Evolutionary conservation across 2,888 invertebrate species (phyloP).

Genomic region (Steromphala cineraria): DNA sequence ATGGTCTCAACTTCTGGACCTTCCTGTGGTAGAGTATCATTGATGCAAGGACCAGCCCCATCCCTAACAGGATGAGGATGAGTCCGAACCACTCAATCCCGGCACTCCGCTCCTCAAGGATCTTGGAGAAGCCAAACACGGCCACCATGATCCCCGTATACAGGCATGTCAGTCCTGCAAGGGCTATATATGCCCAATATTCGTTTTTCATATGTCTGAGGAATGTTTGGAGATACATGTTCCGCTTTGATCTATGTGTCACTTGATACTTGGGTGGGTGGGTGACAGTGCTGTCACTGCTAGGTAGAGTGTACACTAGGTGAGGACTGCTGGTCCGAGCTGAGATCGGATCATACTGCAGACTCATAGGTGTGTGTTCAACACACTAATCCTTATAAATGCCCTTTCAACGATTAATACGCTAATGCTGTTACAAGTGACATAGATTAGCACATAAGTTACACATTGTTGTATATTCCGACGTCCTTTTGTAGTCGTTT

Average conservation of each 20-base stretch:
- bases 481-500: too few species aligned
- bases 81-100: background rate
- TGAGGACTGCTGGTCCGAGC: background rate
- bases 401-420: too few species aligned
- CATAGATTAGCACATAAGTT: too few species aligned
- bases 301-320: background rate
- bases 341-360: background rate
- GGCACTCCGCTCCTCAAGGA: background rate
- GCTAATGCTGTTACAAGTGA: too few species aligned
- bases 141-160: conserved; percentile 37
- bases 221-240: background rate
- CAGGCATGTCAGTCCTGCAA: conserved; percentile 33
- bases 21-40: background rate
- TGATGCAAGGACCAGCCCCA: conserved; percentile 9
- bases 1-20: background rate
- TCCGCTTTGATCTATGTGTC: background rate
- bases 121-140: conserved; percentile 39
- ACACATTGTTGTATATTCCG: too few species aligned
- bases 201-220: conserved; percentile 29
- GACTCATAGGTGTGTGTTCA: background rate
- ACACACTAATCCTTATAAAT: too few species aligned
- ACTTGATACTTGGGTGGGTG: background rate
- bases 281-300: too few species aligned
- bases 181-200: conserved; percentile 40
- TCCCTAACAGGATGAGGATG: background rate